Percentiles rank a stretch among this genome's conserved stretches.
Conservation (phyloP, 2,797 vertebrate species). For the Hoplostethus atlanticus region DNA sequence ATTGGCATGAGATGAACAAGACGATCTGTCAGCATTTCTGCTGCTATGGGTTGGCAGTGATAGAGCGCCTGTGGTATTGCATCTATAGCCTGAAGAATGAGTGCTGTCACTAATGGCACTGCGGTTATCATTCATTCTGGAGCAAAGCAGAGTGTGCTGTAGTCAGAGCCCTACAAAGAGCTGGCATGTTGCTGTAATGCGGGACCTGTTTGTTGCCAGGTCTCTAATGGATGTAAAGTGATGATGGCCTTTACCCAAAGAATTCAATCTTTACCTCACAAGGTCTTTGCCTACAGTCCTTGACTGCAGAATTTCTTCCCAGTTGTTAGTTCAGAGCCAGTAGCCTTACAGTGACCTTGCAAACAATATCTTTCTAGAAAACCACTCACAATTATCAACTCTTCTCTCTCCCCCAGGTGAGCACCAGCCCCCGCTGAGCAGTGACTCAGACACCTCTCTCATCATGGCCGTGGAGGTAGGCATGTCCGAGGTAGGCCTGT, state of each 20-base stretch:
- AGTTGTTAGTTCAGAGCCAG: background rate
- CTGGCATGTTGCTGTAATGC: background rate
- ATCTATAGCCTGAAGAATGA: slow-evolving; percentile 45
- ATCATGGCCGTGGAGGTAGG: slow-evolving; percentile 89
- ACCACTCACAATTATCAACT: background rate
- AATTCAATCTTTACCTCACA: background rate
- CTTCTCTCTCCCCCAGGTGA: slow-evolving; percentile 86
- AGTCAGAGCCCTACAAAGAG: background rate
- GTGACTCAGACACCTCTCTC: slow-evolving; percentile 92
- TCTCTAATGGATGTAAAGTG: background rate
- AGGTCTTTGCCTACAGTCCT: background rate
- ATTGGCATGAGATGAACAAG: slow-evolving; percentile 35
- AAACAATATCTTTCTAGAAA: background rate
- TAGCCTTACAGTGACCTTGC: background rate
- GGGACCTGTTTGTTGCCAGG: background rate
- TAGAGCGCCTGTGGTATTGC: slow-evolving; percentile 2
- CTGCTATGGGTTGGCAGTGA: slow-evolving; percentile 11
- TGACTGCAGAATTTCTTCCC: background rate
- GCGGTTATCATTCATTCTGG: slow-evolving; percentile 28
- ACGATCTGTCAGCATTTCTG: slow-evolving; percentile 39
- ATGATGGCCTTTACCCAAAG: background rate
- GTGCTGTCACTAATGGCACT: slow-evolving; percentile 17
- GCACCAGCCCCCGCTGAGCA: slow-evolving; percentile 91
- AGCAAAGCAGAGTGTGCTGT: slow-evolving; percentile 12
- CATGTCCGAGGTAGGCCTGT: slow-evolving; percentile 89